These are phyloP conservation scores for Ligdia adustata DNA, from an alignment of 2,888 invertebrate species.

Conservation along the genomic window DNA sequence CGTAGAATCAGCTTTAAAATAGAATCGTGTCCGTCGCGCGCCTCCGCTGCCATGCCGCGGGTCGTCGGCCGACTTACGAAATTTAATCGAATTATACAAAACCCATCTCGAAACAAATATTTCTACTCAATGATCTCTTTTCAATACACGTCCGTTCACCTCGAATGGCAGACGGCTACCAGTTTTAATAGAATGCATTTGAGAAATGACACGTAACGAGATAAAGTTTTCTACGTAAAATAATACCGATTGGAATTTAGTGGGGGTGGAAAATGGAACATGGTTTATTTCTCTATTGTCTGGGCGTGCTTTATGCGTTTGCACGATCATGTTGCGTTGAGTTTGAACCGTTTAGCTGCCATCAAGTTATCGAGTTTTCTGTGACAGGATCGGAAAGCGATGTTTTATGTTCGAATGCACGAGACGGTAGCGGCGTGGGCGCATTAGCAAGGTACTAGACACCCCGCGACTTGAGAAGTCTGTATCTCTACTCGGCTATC, in stretches of 20 bases:
- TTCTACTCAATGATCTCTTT: conserved; percentile 45
- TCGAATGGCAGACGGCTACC: conserved; percentile 21
- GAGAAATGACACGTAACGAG: conserved; percentile 42
- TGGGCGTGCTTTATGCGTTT: conserved; percentile 55
- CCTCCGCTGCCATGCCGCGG: conserved; percentile 44
- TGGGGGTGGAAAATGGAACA: conserved; percentile 63
- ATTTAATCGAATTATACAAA: conserved; percentile 68
- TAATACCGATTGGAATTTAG: conserved; percentile 51
- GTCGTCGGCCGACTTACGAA: conserved; percentile 67
- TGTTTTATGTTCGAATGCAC: conserved; percentile 55
- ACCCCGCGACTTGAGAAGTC: conserved; percentile 38
- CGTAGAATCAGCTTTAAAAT: conserved; percentile 66
- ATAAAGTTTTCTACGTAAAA: conserved; percentile 49
- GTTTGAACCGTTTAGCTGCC: conserved; percentile 51
- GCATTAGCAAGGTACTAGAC: conserved; percentile 42
- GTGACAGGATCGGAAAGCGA: conserved; percentile 49
- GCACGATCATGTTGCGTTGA: conserved; percentile 35
- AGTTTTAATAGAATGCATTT: conserved; percentile 42
- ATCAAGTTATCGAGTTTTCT: conserved; percentile 62
- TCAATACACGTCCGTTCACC: conserved; percentile 48
- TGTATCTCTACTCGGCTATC: conserved; percentile 44
- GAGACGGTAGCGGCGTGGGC: conserved; percentile 52
- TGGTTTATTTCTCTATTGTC: conserved; percentile 77
- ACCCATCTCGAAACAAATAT: conserved; percentile 56
- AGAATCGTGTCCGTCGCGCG: conserved; percentile 53